Evolutionary conservation across 1,140 invertebrate genomes (phyloP), one percentile per base, ranked within the genome.

Genomic region (Bombus vancouverensis): DNA sequence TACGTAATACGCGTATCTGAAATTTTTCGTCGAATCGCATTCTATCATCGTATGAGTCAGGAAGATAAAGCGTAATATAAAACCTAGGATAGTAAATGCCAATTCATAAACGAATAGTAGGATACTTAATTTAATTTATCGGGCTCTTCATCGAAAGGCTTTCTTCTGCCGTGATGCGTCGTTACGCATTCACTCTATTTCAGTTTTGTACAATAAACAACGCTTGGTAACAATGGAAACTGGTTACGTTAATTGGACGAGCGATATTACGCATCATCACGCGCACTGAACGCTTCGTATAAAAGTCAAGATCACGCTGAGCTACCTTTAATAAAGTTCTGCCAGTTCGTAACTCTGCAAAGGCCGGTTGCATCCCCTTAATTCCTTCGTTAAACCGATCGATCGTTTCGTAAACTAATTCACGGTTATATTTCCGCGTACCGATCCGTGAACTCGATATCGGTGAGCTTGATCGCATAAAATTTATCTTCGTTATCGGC

Each of bases 371-470:
- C 77, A 8, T 82, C 86, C 83, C 86, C 65, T 78, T 86, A 81
- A 88, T 77, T 81, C 85, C 77, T 85, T 89, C 81, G 85, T 89
- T 89, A 89, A 77, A 37, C n/a, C 79, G 77, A 90, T 87, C 75
- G 78, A 90, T 87, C 86, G 88, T 90, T 90, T 90, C 88, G 88
- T 90, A 90, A 90, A 90, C 53, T 74, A 90, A 84, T 62, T 42
- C 25, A 28, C 13, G 81, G 39, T 73, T 81, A 79, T 87, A 86
- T 90, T 90, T 90, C 86, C 88, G 65, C 85, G 77, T 81, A 82
- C 42, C 62, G 59, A 34, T 39, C 34, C 34, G 37, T 22, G 47
- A 53, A 53, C 47, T 53, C 47, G 25, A 10, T 89, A 89, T 87
- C 88, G 53, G 42, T 22, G 79, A 34, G 81, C 66, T 37, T 28